Evolutionary conservation across 2,888 invertebrate genomes (phyloP), one percentile per base, ranked within the genome.

Genomic region (Axea sp.): DNA sequence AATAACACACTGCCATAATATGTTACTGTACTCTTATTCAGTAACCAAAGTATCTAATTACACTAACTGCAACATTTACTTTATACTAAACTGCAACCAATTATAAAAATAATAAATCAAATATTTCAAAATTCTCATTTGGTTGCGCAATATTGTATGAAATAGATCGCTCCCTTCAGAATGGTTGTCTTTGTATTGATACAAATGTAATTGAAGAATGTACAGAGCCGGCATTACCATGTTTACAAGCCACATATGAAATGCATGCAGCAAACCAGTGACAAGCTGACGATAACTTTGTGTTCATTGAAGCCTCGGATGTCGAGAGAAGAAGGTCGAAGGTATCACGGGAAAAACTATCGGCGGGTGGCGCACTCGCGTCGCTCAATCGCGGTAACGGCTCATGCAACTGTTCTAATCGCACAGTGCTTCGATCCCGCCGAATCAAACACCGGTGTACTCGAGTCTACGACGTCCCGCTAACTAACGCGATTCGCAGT

Each of bases 301-400:
- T 33, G 5, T 43, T 57, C 57, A 57, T 49, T 62, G 60, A 62
- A 22, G 39, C 9, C 30, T 3, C 9, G 24, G 24, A 17, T 28
- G 49, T 14, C 11, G 28, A 6, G 6, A n/a, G 3, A 22, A 19
- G n/a, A 9, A 31, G 47, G 49, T 49, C 45, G 31, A 33, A 57
- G 45, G 24, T 59, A 17, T 43, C 2, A 19, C 28, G 28, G 6
- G 35, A 35, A 8, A 8, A 9, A 31, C 17, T 3, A 22, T 24
- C 15, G 14, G 8, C 37, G 60, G 37, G 9, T 47, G 60, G 47
- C 60, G 60, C 60, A 39, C 1, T 9, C 33, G 33, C 33, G 19
- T 26, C 76, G 75, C 79, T 76, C 78, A 76, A 65, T 77, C 59
- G 60, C 57, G 31, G 30, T 60, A 72, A 57, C 14, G 67, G 65